Base-by-base conservation (phyloP, 2,888 invertebrate genomes). In the Pachymerium ferrugineum region DNA sequence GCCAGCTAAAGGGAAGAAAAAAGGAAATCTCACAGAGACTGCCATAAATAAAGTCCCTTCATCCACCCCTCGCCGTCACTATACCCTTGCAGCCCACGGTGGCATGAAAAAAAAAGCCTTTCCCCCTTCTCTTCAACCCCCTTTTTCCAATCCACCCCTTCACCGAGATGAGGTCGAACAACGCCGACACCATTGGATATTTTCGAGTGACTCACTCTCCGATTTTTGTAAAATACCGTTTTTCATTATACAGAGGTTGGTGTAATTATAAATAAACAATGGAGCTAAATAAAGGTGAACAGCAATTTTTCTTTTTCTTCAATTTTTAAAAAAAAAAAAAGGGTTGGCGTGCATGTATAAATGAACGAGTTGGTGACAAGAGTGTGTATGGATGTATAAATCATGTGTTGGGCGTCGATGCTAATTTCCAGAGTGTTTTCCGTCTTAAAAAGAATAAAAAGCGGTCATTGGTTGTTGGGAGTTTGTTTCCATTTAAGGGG, bases 1-100 rank as follows among this genome's bases (percentile, higher is more conserved):
- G 47, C n/a, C 47, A 47, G 47, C 47, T 47, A 47, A 47, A 47
- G 47, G 47, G 47, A 47, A 47, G 47, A 47, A 47, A 47, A 47
- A 47, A 47, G 47, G 16, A 47, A 47, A 47, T 47, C 47, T 47
- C 47, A 47, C 47, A 47, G 47, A 47, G 47, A 47, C 47, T 6
- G 47, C 47, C 47, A 47, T 47, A 47, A 47, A 47, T 47, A 47
- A 47, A n/a, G 47, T 47, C 47, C 47, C 47, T 47, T 47, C 47
- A 47, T 14, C 47, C 47, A 47, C 47, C 47, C 47, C 47, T 47
- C 16, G n/a, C n/a, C n/a, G n/a, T n/a, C 19, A 16, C n/a, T 47
- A 47, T 19, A 47, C 47, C 47, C 47, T 47, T 47, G 47, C 47
- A 47, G 47, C 47, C 47, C 47, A 47, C 47, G 47, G 47, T 47